Evolutionary conservation across 1,140 invertebrate genomes (phyloP), one percentile per base, ranked within the genome.

Genomic region (Lepidurus packardi): DNA sequence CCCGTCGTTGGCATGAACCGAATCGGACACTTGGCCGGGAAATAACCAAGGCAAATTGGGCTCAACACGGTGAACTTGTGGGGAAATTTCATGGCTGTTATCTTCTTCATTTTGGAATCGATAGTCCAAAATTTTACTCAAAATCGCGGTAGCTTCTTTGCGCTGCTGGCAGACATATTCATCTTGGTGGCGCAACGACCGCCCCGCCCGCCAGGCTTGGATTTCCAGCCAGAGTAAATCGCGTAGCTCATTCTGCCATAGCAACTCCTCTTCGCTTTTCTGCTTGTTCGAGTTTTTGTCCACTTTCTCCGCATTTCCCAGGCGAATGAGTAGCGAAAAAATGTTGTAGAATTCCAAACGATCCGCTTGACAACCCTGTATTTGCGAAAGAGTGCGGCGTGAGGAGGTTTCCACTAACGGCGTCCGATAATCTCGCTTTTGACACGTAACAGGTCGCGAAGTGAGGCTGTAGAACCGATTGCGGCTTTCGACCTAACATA

Each of bases 211-310:
- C 86, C 90, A 91, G 1, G 94, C 94, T 83, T 93, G 92, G 44
- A 97, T 85, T 86, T 96, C 94, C 80, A 96, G 83, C 95, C 95
- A 97, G 79, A 96, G 92, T 80, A 94, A 86, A 86, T 96, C 94
- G 85, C 94, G 94, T 9, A 94, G 84, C 84, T 94, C 91, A 80
- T 92, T 94, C 83, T 95, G 93, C 92, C 92, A 96, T 73, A 92
- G 85, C 75, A 92, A 89, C 83, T 95, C 92, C 84, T 96, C 93
- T 80, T 89, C 87, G 81, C 92, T 94, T 82, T 92, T 89, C 79
- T 87, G 86, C 81, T 88, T 82, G 81, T 86, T 83, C 79, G 86
- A 86, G 78, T 84, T 85, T 73, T 81, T 81, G 78, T 83, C 82
- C 76, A 83, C 81, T 74, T 84, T 90, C 73, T 91, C 90, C 1